phyloP scores from a whole-genome alignment of 2,797 vertebrate genomes.

The Pseudopleuronectes americanus region DNA sequence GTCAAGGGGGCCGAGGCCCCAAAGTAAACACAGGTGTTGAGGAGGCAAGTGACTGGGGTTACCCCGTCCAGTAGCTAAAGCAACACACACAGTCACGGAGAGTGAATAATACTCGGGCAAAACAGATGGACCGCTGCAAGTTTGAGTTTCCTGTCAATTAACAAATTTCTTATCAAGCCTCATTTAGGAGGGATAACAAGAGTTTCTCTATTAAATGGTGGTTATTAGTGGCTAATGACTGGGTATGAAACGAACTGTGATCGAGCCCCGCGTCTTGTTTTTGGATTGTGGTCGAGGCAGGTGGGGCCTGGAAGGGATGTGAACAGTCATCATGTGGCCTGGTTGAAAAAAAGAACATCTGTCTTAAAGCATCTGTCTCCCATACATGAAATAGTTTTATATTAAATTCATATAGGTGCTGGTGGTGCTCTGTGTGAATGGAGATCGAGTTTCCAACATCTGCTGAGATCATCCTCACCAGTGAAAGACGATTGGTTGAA shows the following conservation, averaged over 20 bases:
- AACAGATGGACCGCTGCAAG: slow-evolving; percentile 42
- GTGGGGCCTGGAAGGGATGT: slow-evolving; percentile 47
- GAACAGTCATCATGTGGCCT: slow-evolving; percentile 31
- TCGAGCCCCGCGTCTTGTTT: slow-evolving; percentile 46
- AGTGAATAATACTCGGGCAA: slow-evolving; percentile 50
- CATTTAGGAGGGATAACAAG: slow-evolving; percentile 78
- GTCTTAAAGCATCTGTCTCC: slow-evolving; percentile 7
- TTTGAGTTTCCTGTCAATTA: slow-evolving; percentile 67
- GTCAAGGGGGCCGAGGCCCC: slow-evolving; percentile 82
- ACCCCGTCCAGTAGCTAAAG: slow-evolving; percentile 80
- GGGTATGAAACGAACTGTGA: slow-evolving; percentile 43
- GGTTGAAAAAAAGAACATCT: background rate
- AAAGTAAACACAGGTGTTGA: slow-evolving; percentile 90
- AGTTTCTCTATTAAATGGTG: slow-evolving; percentile 55
- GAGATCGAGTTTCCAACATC: too few species aligned
- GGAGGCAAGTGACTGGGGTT: slow-evolving; percentile 75
- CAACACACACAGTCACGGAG: slow-evolving; percentile 74
- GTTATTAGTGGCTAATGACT: slow-evolving; percentile 73
- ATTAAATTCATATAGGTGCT: background rate
- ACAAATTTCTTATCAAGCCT: slow-evolving; percentile 77
- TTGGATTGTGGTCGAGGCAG: slow-evolving; percentile 63
- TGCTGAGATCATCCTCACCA: too few species aligned
- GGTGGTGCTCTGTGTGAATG: too few species aligned
- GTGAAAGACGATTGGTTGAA: too few species aligned
- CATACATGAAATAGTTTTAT: slow-evolving; percentile 5